phyloP scores from a whole-genome alignment of 2,888 invertebrate genomes.

The Cryptops parisi region DNA sequence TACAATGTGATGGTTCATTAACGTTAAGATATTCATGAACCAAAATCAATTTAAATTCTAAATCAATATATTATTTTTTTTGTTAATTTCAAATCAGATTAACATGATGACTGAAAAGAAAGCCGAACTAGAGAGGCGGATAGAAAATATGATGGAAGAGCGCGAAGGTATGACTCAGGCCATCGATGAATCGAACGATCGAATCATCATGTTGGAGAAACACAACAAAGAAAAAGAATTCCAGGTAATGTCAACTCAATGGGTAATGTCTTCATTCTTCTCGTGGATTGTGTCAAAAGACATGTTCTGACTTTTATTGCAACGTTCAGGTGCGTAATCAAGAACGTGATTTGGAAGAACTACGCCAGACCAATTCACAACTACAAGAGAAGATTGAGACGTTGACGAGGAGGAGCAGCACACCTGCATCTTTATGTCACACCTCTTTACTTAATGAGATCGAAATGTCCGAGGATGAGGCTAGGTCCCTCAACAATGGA shows the following conservation, averaged over 20 bases:
- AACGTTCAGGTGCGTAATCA: conserved; percentile 33
- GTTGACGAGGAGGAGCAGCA: conserved; percentile 31
- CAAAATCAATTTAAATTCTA: not conserved
- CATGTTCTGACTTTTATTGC: conserved; percentile 8
- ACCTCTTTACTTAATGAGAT: conserved; percentile 79
- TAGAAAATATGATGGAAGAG: conserved; percentile 59
- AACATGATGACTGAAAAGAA: conserved; percentile 68
- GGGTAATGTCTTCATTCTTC: no score
- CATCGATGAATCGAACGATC: conserved; percentile 78
- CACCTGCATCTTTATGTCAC: conserved; percentile 30
- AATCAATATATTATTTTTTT: no score
- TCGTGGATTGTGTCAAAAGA: no score
- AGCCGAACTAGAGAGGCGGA: conserved; percentile 64
- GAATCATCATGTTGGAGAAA: conserved; percentile 66
- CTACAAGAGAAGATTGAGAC: conserved; percentile 54
- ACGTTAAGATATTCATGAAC: not conserved
- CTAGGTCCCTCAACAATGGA: conserved; percentile 5
- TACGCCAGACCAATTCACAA: conserved; percentile 54
- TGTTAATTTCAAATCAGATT: conserved; percentile 39
- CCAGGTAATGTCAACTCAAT: conserved; percentile 40
- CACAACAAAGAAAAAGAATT: conserved; percentile 62
- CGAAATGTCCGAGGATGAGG: conserved; percentile 40
- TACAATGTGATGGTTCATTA: not conserved
- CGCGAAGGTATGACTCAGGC: conserved; percentile 61
- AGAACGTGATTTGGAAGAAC: conserved; percentile 48